Base-by-base conservation (phyloP, 2,888 invertebrate genomes). In the Masnerella sp. region DNA sequence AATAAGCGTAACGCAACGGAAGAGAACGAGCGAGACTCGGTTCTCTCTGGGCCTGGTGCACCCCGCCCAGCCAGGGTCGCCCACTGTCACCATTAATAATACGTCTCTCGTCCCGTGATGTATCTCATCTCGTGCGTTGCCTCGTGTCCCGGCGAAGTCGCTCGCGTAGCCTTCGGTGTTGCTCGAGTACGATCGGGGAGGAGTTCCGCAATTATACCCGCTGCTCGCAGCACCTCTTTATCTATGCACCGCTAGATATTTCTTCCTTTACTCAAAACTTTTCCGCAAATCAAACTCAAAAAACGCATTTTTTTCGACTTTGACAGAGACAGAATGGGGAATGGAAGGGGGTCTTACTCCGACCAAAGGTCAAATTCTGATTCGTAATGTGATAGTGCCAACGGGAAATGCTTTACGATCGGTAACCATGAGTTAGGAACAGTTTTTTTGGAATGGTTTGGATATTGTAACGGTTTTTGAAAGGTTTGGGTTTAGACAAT, bases 61-160 rank as follows among this genome's bases (percentile, higher is more conserved):
- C 84, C 85, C 86, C 87, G 86, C 86, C 86, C 87, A 86, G 83
- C 83, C 81, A 80, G 83, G 82, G 87, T 87, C 87, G 86, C 86
- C 87, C 86, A 87, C 87, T 87, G 87, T 87, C 87, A 87, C 87
- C 87, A 87, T 87, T 87, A 87, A 87, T 87, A 87, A 87, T 87
- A 86, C 86, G 86, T 87, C 86, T 85, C 85, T 84, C 84, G 85
- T 86, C 82, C 82, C 83, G 84, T 86, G 87, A 87, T 87, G 86
- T 87, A 87, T 87, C 86, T 87, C 85, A 85, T 86, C 54, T 47
- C 72, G 65, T 65, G 59, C 64, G 61, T 51, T 49, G 49, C 73
- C 77, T 58, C 71, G 70, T 75, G 65, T 67, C 68, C 58, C 70
- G 73, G 65, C 70, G n/a, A n/a, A n/a, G n/a, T 69, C 74, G 72